Evolutionary conservation across 1,140 invertebrate species (phyloP), one percentile per base, ranked within the genome.

Genomic region (Drosophila kanapiae): DNA sequence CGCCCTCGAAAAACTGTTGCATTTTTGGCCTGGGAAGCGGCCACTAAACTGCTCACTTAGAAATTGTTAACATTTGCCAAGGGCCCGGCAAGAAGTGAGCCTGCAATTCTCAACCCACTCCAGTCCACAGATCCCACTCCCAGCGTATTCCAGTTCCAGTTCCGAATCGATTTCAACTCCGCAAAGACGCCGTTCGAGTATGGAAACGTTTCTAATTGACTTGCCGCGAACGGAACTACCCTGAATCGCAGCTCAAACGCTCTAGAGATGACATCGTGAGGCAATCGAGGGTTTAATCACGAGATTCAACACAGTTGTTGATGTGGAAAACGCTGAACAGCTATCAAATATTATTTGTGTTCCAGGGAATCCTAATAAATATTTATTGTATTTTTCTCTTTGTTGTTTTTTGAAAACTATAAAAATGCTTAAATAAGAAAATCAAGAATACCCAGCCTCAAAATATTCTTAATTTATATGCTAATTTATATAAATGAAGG

Each of bases 51-150:
- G 78, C 81, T 84, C 84, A 88, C 84, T 88, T 88, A 72, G 67
- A 85, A 90, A 87, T 80, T 87, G 76, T 87, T 87, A 87, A 87
- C 83, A 87, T 85, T 85, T 82, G 80, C 68, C 60, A 74, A 74
- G 75, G 37, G 43, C 27, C 27, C 18, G 63, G n/a, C 72, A 56
- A 71, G 45, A 29, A 68, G 60, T 33, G 35, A 56, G 53, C 53
- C 51, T 37, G 33, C 33, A 54, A 18, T 11, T 33, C 51, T 18
- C 51, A 23, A 6, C 13, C 49, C 49, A 31, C 27, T 51, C 9
- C 48, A 31, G 48, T 16, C n/a, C 6, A 16, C 6, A 18, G 49
- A 51, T 61, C 59, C 18, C 29, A 5, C 4, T 37, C 31, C 29
- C 18, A 38, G 6, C 23, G 14, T 51, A 31, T 51, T 31, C n/a